A percentile compares a stretch with the other conserved stretches of the same genome.
Evolutionary conservation across 1,140 invertebrate species (phyloP).

Genomic region (Anastrepha ludens): DNA sequence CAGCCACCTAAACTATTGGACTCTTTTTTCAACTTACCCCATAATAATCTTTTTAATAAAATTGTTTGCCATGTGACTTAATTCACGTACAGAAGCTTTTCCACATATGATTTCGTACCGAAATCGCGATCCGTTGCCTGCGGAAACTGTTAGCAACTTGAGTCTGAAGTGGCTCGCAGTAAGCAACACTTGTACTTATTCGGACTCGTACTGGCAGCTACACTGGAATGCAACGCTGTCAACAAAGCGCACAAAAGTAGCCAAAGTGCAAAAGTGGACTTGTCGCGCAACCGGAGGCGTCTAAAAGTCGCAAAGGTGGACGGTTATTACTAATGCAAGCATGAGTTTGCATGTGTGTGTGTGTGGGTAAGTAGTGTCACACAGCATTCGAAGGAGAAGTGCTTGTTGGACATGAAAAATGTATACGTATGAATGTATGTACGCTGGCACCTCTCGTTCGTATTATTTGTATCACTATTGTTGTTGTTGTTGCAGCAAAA

Average conservation of each 20-base stretch:
- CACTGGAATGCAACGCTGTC: conserved; percentile 9
- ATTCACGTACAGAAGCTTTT: too few species aligned
- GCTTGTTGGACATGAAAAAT: conserved; percentile 31
- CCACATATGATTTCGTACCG: too few species aligned
- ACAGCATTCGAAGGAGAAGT: conserved; percentile 5
- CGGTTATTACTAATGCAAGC: not conserved
- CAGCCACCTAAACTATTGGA: too few species aligned
- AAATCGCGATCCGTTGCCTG: not conserved
- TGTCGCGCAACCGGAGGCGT: not conserved
- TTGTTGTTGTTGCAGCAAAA: conserved; percentile 27
- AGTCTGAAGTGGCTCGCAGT: conserved; percentile 46
- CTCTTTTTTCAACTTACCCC: too few species aligned
- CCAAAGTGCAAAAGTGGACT: conserved; percentile 34
- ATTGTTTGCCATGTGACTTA: not conserved
- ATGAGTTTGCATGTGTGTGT: not conserved
- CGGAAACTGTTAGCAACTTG: conserved; percentile 32
- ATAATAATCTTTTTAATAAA: too few species aligned
- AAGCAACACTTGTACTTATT: conserved; percentile 23
- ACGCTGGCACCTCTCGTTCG: not conserved
- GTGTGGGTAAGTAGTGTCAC: not conserved
- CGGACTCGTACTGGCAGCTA: conserved; percentile 14
- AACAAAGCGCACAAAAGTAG: conserved; percentile 44
- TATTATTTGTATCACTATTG: not conserved
- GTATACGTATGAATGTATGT: not conserved
- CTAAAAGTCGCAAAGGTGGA: not conserved